A percentile compares a stretch with the other conserved stretches of the same genome.
phyloP scores from a whole-genome alignment of 2,888 invertebrate genomes.

The Leptopilina myrica region DNA sequence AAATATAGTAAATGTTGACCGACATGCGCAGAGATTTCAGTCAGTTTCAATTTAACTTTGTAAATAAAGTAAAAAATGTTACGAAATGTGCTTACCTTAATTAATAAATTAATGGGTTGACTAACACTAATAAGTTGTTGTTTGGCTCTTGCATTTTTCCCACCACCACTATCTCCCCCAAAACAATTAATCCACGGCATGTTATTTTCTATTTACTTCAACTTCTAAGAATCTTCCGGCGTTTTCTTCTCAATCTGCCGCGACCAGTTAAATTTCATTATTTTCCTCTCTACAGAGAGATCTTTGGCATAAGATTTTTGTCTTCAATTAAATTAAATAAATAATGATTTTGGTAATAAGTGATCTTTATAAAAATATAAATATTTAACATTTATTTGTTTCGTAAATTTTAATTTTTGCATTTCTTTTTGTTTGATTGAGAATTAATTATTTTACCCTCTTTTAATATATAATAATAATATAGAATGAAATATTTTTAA shows the following conservation, averaged over 20 bases:
- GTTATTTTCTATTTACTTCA: constrained; percentile 57
- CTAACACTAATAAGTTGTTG: constrained; percentile 73
- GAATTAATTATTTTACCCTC: too few relatives aligned
- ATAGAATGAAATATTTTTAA: too few relatives aligned
- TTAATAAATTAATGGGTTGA: constrained; percentile 75
- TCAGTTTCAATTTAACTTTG: too few relatives aligned
- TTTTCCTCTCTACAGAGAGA: neutral
- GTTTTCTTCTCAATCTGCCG: constrained; percentile 17
- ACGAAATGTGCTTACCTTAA: constrained; percentile 67
- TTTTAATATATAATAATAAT: too few relatives aligned
- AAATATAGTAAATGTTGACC: too few relatives aligned
- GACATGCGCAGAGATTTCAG: too few relatives aligned
- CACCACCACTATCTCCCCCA: constrained; percentile 72
- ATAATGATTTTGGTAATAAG: constrained; percentile 5
- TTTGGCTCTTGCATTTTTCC: constrained; percentile 73
- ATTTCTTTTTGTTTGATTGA: neutral
- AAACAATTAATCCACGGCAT: constrained; percentile 77
- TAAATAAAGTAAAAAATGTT: too few relatives aligned
- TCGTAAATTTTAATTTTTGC: neutral
- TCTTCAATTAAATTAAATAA: neutral
- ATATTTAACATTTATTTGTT: neutral
- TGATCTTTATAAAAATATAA: neutral
- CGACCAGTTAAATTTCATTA: constrained; percentile 25
- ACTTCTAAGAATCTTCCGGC: constrained; percentile 7
- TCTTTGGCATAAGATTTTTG: constrained; percentile 8